phyloP scores from a whole-genome alignment of 2,888 invertebrate species.

The Parnassius orleans region DNA sequence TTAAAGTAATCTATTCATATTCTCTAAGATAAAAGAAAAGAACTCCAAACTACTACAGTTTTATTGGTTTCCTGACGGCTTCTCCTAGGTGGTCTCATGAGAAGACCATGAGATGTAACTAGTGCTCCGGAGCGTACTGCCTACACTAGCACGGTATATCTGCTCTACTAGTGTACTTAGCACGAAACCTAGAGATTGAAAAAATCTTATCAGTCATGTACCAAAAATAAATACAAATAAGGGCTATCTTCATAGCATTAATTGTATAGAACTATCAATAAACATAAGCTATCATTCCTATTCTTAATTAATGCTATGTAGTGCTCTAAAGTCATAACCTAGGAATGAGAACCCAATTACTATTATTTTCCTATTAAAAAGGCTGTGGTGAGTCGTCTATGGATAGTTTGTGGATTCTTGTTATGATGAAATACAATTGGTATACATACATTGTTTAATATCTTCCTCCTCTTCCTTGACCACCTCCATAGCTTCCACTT shows the following conservation, averaged over 20 bases:
- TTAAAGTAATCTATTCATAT: constrained; percentile 64
- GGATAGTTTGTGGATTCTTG: constrained; percentile 37
- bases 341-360: constrained; percentile 40
- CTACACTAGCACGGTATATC: constrained; percentile 78
- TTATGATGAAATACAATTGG: constrained; percentile 32
- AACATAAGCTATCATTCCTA: constrained; percentile 44
- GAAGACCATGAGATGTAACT: constrained; percentile 76
- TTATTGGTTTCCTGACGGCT: constrained; percentile 72
- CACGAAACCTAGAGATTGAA: constrained; percentile 82
- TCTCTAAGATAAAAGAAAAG: constrained; percentile 59
- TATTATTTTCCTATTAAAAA: constrained; percentile 41
- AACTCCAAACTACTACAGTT: constrained; percentile 68
- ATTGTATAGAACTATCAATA: constrained; percentile 46
- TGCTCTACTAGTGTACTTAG: constrained; percentile 81
- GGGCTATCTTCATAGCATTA: constrained; percentile 75
- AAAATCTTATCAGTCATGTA: constrained; percentile 72
- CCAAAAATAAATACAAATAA: constrained; percentile 52
- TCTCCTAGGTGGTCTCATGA: constrained; percentile 74
- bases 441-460: constrained; percentile 65
- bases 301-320: constrained; percentile 74
- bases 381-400: constrained; percentile 27
- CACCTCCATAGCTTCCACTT: constrained; percentile 55
- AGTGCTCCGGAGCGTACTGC: constrained; percentile 81
- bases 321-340: constrained; percentile 46
- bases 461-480: constrained; percentile 51